Base-by-base conservation (phyloP, 2,888 invertebrate species). In the Lasioglossum lativentre region DNA sequence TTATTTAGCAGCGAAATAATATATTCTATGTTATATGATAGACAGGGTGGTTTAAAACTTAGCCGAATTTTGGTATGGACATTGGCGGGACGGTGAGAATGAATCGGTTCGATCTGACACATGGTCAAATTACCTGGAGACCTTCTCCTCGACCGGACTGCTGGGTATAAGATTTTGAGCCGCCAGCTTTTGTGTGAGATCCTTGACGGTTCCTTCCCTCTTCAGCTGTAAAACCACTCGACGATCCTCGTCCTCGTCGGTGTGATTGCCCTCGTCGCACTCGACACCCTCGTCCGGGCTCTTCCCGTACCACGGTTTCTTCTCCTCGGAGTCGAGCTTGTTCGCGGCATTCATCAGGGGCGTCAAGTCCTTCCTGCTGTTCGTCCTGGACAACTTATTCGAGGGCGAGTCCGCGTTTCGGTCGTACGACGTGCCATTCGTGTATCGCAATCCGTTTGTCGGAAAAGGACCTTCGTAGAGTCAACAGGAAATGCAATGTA, bases 141-240 rank as follows among this genome's bases (percentile, higher is more conserved):
- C 93, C 92, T 94, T 95, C 89, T 95, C 95, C 85, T 96, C 96
- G 66, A 95, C 95, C 8, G 96, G 96, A 88, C 95, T 96, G 88
- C 95, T 96, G 81, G 96, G 96, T 83, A 96, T 94, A 80, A 96
- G 95, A 93, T 96, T 96, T 92, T 98, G 97, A 93, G 97, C 97
- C 63, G 97, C 97, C 89, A 98, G 95, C 95, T 98, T 98, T 94
- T 98, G 98, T 66, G 98, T 98, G 86, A 98, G 96, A 95, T 98
- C 98, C 95, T 98, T 98, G 75, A 98, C 98, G 75, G 98, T 98
- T 93, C 97, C 97, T 95, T 98, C 98, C 89, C 97, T 96, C 93
- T 97, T 97, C 77, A 98, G 94, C 90, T 98, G 96, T 83, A 97
- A 95, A 84, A 97, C 96, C 92, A 97, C 95, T 92, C 96, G 96